Conservation (phyloP, 2,888 invertebrate genomes). For the Nesidiocoris tenuis region DNA sequence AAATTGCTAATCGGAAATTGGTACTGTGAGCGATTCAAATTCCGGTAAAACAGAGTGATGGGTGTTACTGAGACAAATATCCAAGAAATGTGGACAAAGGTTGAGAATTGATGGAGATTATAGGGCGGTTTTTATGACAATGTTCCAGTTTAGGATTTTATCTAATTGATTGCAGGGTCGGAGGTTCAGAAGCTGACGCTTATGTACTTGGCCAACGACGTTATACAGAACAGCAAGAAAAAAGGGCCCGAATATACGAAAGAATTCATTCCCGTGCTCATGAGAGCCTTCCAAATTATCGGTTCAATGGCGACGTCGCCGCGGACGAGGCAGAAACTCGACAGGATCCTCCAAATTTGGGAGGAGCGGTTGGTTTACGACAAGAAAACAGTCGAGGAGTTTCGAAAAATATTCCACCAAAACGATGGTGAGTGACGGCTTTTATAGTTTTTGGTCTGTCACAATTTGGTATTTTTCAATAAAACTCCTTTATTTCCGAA, state of each 20-base stretch:
- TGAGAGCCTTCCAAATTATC: constrained; percentile 82
- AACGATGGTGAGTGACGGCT: constrained; percentile 39
- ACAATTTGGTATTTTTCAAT: neutral
- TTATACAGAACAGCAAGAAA: constrained; percentile 97
- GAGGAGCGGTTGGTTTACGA: constrained; percentile 88
- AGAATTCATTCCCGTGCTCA: constrained; percentile 77
- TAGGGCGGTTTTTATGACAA: too few relatives aligned
- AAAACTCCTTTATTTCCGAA: neutral
- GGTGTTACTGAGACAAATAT: too few relatives aligned
- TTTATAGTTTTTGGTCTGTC: neutral
- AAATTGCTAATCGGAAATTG: too few relatives aligned
- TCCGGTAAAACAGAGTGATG: too few relatives aligned
- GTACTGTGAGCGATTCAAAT: too few relatives aligned
- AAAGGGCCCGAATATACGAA: constrained; percentile 94
- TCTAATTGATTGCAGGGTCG: constrained; percentile 70
- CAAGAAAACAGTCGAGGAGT: constrained; percentile 74
- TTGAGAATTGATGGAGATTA: too few relatives aligned
- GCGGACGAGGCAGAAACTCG: constrained; percentile 78
- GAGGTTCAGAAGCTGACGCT: constrained; percentile 85
- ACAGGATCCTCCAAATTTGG: constrained; percentile 86
- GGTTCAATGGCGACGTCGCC: constrained; percentile 65
- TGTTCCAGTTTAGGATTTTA: too few relatives aligned
- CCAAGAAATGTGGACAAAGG: too few relatives aligned
- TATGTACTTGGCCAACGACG: constrained; percentile 98
- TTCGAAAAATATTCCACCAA: constrained; percentile 55